phyloP scores from a whole-genome alignment of 2,113 vertebrate species.

The Cyanistes caeruleus region DNA sequence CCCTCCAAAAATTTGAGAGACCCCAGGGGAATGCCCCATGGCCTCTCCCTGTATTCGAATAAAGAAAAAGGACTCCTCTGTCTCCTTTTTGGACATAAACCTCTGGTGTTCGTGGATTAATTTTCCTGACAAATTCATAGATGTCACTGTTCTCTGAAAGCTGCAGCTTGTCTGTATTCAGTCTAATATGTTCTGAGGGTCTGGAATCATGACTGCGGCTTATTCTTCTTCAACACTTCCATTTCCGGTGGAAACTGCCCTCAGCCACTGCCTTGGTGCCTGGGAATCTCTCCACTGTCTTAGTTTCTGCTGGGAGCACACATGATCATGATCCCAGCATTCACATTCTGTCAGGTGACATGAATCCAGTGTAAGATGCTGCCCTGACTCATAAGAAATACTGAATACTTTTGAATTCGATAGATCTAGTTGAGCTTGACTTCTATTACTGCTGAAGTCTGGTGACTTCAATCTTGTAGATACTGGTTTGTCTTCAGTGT shows the following conservation, averaged over 20 bases:
- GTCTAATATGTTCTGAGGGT: neutral
- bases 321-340: neutral
- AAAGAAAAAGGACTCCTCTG: too few relatives aligned
- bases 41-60: too few relatives aligned
- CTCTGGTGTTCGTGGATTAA: too few relatives aligned
- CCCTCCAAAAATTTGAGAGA: too few relatives aligned
- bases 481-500: neutral
- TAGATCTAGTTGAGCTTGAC: neutral
- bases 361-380: neutral
- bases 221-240: neutral
- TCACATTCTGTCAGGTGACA: neutral
- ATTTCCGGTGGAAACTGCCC: neutral
- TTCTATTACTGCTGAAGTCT: neutral
- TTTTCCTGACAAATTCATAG: too few relatives aligned
- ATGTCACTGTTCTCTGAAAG: neutral
- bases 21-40: too few relatives aligned
- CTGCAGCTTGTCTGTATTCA: neutral
- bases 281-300: neutral
- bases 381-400: neutral
- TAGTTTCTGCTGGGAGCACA: neutral
- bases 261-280: neutral
- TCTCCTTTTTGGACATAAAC: too few relatives aligned
- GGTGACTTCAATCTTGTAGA: neutral
- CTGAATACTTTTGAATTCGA: neutral
- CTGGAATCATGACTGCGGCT: neutral